Percentiles rank a stretch among this genome's conserved stretches.
Conservation (phyloP, 2,113 vertebrate species). For the Poeciliopsis prolifica region DNA sequence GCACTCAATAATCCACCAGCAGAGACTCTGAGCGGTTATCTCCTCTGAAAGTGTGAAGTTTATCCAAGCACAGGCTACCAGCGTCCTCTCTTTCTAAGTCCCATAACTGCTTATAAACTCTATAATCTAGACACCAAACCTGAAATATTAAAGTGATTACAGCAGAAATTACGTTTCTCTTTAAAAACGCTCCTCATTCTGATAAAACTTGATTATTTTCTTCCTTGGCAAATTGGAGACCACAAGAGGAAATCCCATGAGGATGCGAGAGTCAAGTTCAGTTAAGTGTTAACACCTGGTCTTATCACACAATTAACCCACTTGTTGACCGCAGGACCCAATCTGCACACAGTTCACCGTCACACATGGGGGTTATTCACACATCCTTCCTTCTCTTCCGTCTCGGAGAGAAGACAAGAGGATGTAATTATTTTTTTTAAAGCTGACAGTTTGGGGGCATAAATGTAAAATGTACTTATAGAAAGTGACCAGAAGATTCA, state of each 20-base stretch:
- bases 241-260: neutral
- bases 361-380: conserved; percentile 30
- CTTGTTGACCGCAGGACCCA: conserved; percentile 64
- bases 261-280: conserved; percentile 16
- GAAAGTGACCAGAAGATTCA: neutral
- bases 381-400: conserved; percentile 1
- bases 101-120: neutral
- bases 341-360: conserved; percentile 50
- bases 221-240: conserved; percentile 30
- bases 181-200: neutral
- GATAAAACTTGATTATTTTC: conserved; percentile 29
- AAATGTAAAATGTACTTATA: neutral
- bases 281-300: conserved; percentile 44
- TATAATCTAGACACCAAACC: conserved; percentile 22
- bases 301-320: conserved; percentile 71
- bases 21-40: conserved; percentile 59
- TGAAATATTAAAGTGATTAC: conserved; percentile 28
- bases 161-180: conserved; percentile 4
- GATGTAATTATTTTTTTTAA: neutral
- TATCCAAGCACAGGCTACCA: conserved; percentile 53
- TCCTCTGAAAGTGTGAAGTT: conserved; percentile 55
- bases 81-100: conserved; percentile 4
- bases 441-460: neutral
- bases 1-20: conserved; percentile 52
- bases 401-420: conserved; percentile 5